Evolutionary conservation across 2,888 invertebrate genomes (phyloP).

Genomic region (Ophion ellenae): DNA sequence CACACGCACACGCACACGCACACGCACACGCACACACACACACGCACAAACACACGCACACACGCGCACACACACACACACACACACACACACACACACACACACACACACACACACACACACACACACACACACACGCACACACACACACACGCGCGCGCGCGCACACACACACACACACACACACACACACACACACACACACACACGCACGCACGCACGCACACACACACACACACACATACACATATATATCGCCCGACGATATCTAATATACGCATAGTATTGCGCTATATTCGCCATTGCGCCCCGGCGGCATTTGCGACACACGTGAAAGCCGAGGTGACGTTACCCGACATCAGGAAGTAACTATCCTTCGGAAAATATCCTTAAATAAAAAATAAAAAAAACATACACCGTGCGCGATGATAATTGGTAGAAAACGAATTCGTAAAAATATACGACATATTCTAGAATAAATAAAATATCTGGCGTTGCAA

Average conservation of each 20-base stretch:
- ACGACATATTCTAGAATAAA: no score
- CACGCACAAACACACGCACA: neutral
- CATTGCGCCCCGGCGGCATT: constrained; percentile 27
- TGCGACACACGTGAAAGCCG: constrained; percentile 68
- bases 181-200: no score
- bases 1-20: neutral
- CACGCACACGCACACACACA: no score
- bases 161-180: no score
- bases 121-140: neutral
- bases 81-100: no score
- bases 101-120: no score
- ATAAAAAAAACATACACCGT: constrained; percentile 1
- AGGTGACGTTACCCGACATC: constrained; percentile 61
- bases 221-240: neutral
- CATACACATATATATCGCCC: neutral
- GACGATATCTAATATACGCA: constrained; percentile 52
- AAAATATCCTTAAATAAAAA: constrained; percentile 39
- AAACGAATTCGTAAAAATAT: no score
- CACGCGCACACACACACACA: no score
- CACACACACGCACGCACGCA: no score
- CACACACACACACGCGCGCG: no score
- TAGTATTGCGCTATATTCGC: constrained; percentile 51
- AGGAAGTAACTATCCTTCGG: constrained; percentile 66
- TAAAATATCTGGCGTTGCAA: no score
- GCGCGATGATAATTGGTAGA: neutral